phyloP scores from a whole-genome alignment of 2,113 vertebrate genomes.

The Vimba vimba region DNA sequence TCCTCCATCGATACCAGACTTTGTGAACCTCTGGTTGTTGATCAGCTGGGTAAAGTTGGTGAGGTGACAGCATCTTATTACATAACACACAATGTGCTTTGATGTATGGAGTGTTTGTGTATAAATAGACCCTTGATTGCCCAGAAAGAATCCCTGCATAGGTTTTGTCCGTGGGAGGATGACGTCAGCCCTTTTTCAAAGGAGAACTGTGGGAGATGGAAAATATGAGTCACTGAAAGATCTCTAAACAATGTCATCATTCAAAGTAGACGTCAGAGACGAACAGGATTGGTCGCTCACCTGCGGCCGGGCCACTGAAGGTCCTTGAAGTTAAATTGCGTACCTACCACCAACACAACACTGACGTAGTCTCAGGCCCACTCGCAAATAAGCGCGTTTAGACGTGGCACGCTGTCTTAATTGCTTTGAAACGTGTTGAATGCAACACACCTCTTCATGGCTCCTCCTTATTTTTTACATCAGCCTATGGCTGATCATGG shows the following conservation, averaged over 20 bases:
- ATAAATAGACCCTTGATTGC: slow-evolving; percentile 33
- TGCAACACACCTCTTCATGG: not conserved
- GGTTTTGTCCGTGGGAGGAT: slow-evolving; percentile 51
- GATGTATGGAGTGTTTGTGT: slow-evolving; percentile 19
- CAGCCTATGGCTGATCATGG: not conserved
- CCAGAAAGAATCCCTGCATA: slow-evolving; percentile 20
- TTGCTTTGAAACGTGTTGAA: not conserved
- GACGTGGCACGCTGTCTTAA: not conserved
- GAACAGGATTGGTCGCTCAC: slow-evolving; percentile 27
- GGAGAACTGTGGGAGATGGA: slow-evolving; percentile 43
- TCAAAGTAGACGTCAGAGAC: slow-evolving; percentile 4
- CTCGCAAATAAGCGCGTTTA: not conserved
- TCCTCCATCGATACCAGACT: not conserved
- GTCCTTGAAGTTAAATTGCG: not conserved
- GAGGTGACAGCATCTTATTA: not conserved
- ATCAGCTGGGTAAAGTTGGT: not conserved
- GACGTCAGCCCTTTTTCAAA: slow-evolving; percentile 43
- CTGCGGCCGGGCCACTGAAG: not conserved
- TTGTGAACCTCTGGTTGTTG: not conserved
- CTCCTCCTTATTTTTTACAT: not conserved
- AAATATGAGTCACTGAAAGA: slow-evolving; percentile 49
- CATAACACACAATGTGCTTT: not conserved
- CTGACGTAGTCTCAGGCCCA: not conserved
- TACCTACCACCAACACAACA: slow-evolving; percentile 1
- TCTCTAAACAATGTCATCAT: slow-evolving; percentile 41